These are phyloP conservation scores for Protobothrops mucrosquamatus DNA, from an alignment of 2,113 vertebrate genomes.

Conservation along the genomic window DNA sequence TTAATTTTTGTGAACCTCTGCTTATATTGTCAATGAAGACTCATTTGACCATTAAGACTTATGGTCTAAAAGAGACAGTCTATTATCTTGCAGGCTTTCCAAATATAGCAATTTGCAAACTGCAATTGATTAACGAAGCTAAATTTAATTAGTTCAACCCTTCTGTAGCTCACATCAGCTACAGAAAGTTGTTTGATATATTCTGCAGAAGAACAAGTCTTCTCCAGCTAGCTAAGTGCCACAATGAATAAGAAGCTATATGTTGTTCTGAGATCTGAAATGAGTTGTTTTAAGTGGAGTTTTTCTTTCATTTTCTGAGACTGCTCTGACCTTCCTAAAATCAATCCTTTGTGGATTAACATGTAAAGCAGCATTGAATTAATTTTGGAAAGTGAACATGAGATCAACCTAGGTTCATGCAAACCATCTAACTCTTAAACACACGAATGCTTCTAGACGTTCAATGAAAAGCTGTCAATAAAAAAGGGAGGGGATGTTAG, in stretches of 20 bases:
- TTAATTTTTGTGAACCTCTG: not conserved
- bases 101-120: constrained; percentile 67
- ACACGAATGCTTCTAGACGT: constrained; percentile 74
- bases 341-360: constrained; percentile 83
- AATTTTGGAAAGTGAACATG: constrained; percentile 85
- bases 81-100: constrained; percentile 61
- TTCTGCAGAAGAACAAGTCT: constrained; percentile 58
- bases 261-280: constrained; percentile 78
- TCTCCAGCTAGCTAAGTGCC: constrained; percentile 68
- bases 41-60: constrained; percentile 39
- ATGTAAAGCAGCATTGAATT: constrained; percentile 84
- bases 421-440: constrained; percentile 78
- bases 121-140: constrained; percentile 72
- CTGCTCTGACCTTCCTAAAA: constrained; percentile 78
- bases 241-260: constrained; percentile 72
- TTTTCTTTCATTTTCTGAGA: constrained; percentile 76
- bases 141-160: constrained; percentile 72
- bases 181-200: constrained; percentile 70
- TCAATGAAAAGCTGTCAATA: constrained; percentile 79
- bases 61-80: constrained; percentile 59
- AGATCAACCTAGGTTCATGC: constrained; percentile 78
- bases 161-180: constrained; percentile 66
- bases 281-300: constrained; percentile 75
- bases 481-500: constrained; percentile 54
- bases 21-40: constrained; percentile 52